Conservation (phyloP, 2,888 invertebrate species). For the Temnothorax unifasciatus region DNA sequence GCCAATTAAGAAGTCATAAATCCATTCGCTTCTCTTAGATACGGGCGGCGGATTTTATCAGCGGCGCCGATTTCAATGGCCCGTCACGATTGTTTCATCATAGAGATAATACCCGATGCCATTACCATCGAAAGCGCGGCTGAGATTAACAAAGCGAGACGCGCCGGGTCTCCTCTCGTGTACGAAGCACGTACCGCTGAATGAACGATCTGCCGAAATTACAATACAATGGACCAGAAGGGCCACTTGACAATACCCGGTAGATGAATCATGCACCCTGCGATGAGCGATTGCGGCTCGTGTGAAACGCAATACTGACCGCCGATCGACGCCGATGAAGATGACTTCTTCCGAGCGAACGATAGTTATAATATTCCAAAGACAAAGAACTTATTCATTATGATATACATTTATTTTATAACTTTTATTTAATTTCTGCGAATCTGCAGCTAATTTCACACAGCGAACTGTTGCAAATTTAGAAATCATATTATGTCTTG, state of each 20-base stretch:
- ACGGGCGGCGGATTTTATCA: slow-evolving; percentile 16
- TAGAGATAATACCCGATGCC: slow-evolving; percentile 65
- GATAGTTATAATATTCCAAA: neutral
- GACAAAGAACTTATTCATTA: neutral
- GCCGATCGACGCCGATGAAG: neutral
- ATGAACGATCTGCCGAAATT: slow-evolving; percentile 81
- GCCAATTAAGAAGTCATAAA: slow-evolving; percentile 5
- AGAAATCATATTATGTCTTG: slow-evolving; percentile 9
- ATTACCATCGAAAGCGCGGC: slow-evolving; percentile 69
- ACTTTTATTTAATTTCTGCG: neutral
- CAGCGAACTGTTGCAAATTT: neutral
- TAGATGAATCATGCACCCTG: slow-evolving; percentile 79
- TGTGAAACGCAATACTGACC: slow-evolving; percentile 69
- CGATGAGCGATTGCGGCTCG: slow-evolving; percentile 69
- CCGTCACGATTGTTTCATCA: slow-evolving; percentile 65
- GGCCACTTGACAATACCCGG: slow-evolving; percentile 79
- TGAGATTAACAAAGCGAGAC: slow-evolving; percentile 70
- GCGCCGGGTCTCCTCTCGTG: slow-evolving; percentile 48
- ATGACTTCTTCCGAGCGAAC: neutral
- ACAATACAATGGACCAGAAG: slow-evolving; percentile 81
- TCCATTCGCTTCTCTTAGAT: neutral
- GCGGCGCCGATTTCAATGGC: slow-evolving; percentile 38
- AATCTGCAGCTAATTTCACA: slow-evolving; percentile 31
- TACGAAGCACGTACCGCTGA: slow-evolving; percentile 65
- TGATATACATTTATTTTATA: slow-evolving; percentile 6